phyloP scores from a whole-genome alignment of 2,113 vertebrate genomes.

The Casuarius casuarius region DNA sequence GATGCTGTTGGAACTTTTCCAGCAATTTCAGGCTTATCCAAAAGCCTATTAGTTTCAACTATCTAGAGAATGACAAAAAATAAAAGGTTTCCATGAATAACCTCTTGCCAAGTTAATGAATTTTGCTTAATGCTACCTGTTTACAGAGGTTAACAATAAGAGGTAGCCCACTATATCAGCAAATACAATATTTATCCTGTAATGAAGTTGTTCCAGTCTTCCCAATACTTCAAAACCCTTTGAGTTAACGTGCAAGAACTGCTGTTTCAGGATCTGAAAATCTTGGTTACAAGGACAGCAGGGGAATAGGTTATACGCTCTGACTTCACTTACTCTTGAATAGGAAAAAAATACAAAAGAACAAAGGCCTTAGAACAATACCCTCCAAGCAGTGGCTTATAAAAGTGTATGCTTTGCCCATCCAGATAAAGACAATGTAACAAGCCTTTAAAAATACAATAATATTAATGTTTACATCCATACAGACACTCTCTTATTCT shows the following conservation, averaged over 20 bases:
- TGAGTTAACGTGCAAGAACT: not conserved
- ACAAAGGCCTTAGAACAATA: not conserved
- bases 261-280: not conserved
- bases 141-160: not conserved
- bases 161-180: not conserved
- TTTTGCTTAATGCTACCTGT: not conserved
- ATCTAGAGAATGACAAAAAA: not conserved
- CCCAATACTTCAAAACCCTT: not conserved
- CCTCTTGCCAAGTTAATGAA: not conserved
- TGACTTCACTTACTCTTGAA: not conserved
- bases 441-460: not conserved
- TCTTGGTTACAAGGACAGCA: not conserved
- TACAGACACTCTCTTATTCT: not conserved
- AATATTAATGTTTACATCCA: not conserved
- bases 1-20: not conserved
- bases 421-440: not conserved
- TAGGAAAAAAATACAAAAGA: not conserved
- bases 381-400: not conserved
- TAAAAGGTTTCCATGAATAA: not conserved
- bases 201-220: not conserved
- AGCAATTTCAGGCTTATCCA: not conserved
- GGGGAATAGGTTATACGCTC: not conserved
- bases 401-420: not conserved
- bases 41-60: not conserved
- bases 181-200: not conserved